Evolutionary conservation across 2,888 invertebrate species (phyloP), one percentile per base, ranked within the genome.

Genomic region (Rotaria sp.): DNA sequence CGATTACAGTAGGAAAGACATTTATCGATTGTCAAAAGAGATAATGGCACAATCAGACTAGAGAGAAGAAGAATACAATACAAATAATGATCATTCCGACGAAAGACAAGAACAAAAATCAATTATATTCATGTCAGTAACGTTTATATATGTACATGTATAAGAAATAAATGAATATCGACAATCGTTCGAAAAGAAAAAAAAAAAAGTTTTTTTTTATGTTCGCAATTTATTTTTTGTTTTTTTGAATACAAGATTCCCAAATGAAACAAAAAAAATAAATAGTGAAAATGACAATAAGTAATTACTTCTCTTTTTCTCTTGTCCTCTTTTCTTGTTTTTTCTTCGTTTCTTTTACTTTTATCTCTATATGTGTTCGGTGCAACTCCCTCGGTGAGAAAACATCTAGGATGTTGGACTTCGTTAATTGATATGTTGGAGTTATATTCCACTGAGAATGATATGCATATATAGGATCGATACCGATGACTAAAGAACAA

Each of bases 351-450:
- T 67, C 35, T 35, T 67, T 67, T 67, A 67, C 67, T 67, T 67
- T 67, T 67, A 67, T 67, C 67, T 67, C 67, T 67, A 18, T 59
- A 59, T 67, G 67, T 35, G 67, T 67, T 35, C 35, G 67, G 15
- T 35, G 67, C 30, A 67, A 67, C 67, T 67, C 67, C 67, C 67
- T 67, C 67, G 67, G 67, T 21, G 67, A 30, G 67, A 35, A 67
- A 67, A 67, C 35, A 67, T 67, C 67, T 35, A 67, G 35, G 26
- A 67, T 67, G 67, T 67, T 67, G 35, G 67, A 38, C 67, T 67
- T 67, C 35, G 67, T 67, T 67, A 67, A 67, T 67, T 67, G 67
- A 67, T 67, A 67, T 67, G 67, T 67, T 67, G 67, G 67, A 67
- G 67, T 67, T 67, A 35, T 67, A 67, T 67, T 67, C 67, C 67